phyloP scores from a whole-genome alignment of 2,113 vertebrate genomes.

The Podocnemis expansa region DNA sequence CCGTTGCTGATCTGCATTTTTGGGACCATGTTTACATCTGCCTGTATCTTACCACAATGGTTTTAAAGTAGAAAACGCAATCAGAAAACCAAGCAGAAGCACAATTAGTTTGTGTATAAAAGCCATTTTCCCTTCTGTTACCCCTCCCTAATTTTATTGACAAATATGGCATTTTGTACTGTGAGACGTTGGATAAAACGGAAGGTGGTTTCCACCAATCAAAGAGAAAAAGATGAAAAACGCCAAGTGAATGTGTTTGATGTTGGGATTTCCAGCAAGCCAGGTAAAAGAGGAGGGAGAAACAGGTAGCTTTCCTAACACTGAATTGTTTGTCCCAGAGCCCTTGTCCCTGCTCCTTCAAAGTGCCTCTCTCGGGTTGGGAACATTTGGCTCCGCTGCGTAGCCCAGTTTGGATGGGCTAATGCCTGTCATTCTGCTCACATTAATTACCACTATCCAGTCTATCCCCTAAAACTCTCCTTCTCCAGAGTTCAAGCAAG shows the following conservation, averaged over 20 bases:
- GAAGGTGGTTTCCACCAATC: background rate
- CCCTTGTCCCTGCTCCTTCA: background rate
- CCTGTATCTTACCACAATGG: background rate
- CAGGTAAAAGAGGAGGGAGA: rapidly evolving
- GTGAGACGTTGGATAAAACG: background rate
- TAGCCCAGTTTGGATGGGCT: background rate
- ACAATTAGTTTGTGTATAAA: rapidly evolving
- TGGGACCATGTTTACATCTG: background rate
- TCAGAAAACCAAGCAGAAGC: rapidly evolving
- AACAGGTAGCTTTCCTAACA: background rate
- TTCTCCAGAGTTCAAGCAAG: background rate
- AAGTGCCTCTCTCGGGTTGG: background rate
- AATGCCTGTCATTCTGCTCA: background rate
- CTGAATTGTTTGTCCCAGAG: background rate
- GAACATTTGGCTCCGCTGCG: background rate
- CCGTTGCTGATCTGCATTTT: background rate
- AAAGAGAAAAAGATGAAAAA: background rate
- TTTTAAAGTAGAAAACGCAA: background rate
- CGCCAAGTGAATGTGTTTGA: background rate
- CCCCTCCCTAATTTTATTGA: rapidly evolving
- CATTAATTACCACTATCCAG: background rate
- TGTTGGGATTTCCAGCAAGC: background rate
- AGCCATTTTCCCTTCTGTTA: background rate
- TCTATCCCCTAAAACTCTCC: background rate
- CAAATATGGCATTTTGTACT: background rate